A percentile compares a stretch with the other conserved stretches of the same genome.
phyloP scores from a whole-genome alignment of 1,140 invertebrate species.

The Trichonephila inaurata region DNA sequence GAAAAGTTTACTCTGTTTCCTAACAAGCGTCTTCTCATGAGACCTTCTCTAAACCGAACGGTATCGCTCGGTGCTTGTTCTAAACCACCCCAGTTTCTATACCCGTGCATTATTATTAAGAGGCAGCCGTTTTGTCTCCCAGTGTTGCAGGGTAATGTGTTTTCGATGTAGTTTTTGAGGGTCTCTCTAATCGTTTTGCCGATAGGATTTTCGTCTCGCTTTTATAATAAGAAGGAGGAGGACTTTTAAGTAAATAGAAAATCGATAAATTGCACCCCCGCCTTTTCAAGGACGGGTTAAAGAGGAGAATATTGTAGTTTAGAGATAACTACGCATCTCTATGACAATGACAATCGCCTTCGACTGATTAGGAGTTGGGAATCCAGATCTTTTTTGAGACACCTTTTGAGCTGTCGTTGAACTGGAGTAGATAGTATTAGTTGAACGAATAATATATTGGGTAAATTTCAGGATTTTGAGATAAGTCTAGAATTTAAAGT shows the following conservation, averaged over 20 bases:
- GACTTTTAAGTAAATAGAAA: constrained; percentile 60
- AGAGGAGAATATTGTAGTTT: not conserved
- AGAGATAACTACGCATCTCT: not conserved
- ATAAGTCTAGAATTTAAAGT: no score
- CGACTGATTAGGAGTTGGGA: not conserved
- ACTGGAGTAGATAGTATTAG: no score
- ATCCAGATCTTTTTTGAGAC: not conserved
- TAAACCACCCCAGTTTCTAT: not conserved
- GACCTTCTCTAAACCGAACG: not conserved
- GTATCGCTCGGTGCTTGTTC: not conserved
- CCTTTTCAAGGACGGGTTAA: not conserved
- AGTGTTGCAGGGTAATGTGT: constrained; percentile 47
- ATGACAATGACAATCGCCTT: not conserved
- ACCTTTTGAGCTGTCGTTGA: no score
- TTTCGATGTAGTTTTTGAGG: constrained; percentile 64
- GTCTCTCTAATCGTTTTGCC: constrained; percentile 51
- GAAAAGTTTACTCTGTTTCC: not conserved
- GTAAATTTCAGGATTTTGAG: no score
- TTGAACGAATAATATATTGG: no score
- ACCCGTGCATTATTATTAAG: constrained; percentile 8
- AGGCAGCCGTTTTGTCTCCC: constrained; percentile 11
- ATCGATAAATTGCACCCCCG: constrained; percentile 22
- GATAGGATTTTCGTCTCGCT: constrained; percentile 42
- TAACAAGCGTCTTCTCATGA: not conserved
- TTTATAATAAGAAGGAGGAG: constrained; percentile 52